These are phyloP conservation scores for Hirundichthys speculiger DNA, from an alignment of 2,113 vertebrate species.

Conservation along the genomic window DNA sequence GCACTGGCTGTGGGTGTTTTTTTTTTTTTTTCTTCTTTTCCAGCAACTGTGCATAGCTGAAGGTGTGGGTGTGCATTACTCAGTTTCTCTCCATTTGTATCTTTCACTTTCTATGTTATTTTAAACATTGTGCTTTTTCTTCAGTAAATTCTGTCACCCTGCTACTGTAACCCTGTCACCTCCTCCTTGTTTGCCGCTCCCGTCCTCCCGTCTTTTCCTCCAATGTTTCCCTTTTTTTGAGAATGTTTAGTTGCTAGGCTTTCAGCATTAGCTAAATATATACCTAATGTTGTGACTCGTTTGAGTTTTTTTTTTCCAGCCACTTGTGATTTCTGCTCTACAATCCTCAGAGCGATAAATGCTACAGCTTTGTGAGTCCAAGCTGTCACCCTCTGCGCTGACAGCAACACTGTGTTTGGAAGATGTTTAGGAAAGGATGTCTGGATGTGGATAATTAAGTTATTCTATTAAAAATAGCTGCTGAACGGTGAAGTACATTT, in stretches of 20 bases:
- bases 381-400: too few relatives aligned
- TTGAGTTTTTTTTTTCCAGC: not conserved
- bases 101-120: conserved; percentile 9
- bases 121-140: conserved; percentile 29
- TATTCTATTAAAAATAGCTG: too few relatives aligned
- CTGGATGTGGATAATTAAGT: too few relatives aligned
- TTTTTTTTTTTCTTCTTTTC: conserved; percentile 3
- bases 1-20: conserved; percentile 44
- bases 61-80: conserved; percentile 63
- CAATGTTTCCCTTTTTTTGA: not conserved
- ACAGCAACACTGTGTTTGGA: too few relatives aligned
- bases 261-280: not conserved
- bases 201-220: not conserved
- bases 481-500: too few relatives aligned
- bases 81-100: conserved; percentile 16
- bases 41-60: conserved; percentile 33
- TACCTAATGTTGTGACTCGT: not conserved
- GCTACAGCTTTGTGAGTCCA: too few relatives aligned
- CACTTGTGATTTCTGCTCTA: too few relatives aligned
- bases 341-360: too few relatives aligned
- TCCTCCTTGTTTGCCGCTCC: not conserved
- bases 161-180: not conserved
- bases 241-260: not conserved
- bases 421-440: too few relatives aligned
- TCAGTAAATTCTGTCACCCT: not conserved